Conservation (phyloP, 2,797 vertebrate species). For the Fistularia tabacaria region DNA sequence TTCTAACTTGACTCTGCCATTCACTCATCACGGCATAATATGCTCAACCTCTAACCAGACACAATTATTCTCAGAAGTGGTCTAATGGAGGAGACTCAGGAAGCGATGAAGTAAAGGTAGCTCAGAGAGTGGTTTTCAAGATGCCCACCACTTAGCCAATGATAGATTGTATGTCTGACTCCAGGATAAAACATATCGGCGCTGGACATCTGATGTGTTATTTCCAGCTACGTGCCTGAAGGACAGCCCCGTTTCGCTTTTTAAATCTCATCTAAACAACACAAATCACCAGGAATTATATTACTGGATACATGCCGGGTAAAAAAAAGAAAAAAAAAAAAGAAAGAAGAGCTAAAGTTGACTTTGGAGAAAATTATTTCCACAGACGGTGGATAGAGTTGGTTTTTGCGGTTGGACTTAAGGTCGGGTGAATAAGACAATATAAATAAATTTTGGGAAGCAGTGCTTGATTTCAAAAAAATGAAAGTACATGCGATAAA, state of each 20-base stretch:
- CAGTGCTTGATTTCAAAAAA: no score
- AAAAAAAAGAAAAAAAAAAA: background rate
- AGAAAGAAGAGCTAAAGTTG: constrained; percentile 13
- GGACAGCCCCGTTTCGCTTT: constrained; percentile 9
- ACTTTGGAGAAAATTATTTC: constrained; percentile 28
- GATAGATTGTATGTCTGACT: constrained; percentile 68
- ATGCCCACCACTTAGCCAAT: constrained; percentile 73
- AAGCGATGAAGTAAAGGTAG: constrained; percentile 67
- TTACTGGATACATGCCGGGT: constrained; percentile 37
- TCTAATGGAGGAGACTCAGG: constrained; percentile 44
- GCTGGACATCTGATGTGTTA: constrained; percentile 49
- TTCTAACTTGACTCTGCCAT: constrained; percentile 6
- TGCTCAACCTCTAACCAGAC: constrained; percentile 28
- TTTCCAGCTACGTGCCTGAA: constrained; percentile 38
- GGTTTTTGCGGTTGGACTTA: constrained; percentile 25
- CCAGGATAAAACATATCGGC: constrained; percentile 45
- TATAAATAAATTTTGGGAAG: background rate
- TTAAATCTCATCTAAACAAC: constrained; percentile 21
- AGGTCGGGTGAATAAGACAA: constrained; percentile 3
- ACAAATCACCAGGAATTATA: constrained; percentile 37
- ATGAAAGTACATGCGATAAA: no score
- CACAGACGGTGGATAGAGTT: constrained; percentile 24
- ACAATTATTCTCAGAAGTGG: constrained; percentile 45
- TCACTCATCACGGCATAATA: constrained; percentile 12
- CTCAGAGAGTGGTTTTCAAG: constrained; percentile 67